phyloP scores from a whole-genome alignment of 1,140 invertebrate species.

The Pygmarrhopalites habei region DNA sequence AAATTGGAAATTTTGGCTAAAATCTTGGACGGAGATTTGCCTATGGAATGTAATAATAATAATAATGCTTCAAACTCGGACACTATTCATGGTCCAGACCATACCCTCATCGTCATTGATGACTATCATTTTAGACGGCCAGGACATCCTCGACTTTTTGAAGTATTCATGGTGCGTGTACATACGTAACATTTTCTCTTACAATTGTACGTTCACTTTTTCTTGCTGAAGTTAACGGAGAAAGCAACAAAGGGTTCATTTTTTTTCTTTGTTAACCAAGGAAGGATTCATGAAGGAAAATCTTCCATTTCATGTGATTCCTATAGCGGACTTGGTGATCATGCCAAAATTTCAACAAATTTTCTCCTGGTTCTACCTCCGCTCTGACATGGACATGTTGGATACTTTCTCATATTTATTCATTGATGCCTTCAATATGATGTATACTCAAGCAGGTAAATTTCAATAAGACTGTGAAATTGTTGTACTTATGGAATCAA shows the following conservation, averaged over 20 bases:
- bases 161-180: neutral
- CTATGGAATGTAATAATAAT: too few relatives aligned
- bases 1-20: neutral
- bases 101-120: neutral
- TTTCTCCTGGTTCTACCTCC: neutral
- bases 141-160: neutral
- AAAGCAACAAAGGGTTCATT: too few relatives aligned
- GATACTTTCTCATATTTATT: conserved; percentile 1
- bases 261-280: too few relatives aligned
- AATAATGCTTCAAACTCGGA: neutral
- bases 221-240: too few relatives aligned
- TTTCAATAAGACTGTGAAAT: too few relatives aligned
- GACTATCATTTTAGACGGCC: neutral
- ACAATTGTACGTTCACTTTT: too few relatives aligned
- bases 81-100: neutral
- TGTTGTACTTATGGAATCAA: too few relatives aligned
- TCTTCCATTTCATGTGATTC: neutral
- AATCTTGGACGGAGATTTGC: neutral
- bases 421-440: neutral
- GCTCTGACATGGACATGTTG: neutral
- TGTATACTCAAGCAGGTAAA: neutral
- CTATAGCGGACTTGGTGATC: neutral
- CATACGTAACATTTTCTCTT: too few relatives aligned
- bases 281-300: neutral
- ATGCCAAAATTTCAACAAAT: neutral